These are phyloP conservation scores for Zaprionus bogoriensis DNA, from an alignment of 2,888 invertebrate genomes.

Conservation along the genomic window DNA sequence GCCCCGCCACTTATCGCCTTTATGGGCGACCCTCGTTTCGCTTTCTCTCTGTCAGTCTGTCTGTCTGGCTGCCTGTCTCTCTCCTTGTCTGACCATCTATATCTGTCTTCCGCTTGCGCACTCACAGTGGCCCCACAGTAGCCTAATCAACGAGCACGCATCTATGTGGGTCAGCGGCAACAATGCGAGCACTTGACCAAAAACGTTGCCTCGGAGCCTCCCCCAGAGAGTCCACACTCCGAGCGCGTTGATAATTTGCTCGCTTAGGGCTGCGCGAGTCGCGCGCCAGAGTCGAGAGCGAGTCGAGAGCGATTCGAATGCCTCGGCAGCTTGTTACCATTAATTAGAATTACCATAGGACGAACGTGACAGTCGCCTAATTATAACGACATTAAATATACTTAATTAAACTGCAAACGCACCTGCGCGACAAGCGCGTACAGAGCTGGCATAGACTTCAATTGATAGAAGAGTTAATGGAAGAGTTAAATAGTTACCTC, in stretches of 20 bases:
- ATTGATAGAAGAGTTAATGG: background rate
- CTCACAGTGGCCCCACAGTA: background rate
- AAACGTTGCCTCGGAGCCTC: background rate
- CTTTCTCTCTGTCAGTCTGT: too few species aligned
- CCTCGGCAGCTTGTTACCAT: constrained; percentile 50
- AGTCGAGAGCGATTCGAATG: background rate
- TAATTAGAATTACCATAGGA: constrained; percentile 50
- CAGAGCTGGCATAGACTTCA: background rate
- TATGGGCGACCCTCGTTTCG: constrained; percentile 9
- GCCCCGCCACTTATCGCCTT: constrained; percentile 34
- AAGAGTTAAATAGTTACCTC: background rate
- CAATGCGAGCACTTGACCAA: constrained; percentile 36
- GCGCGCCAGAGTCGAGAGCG: constrained; percentile 4
- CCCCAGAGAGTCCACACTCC: constrained; percentile 1
- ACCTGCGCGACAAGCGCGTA: background rate
- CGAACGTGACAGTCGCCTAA: constrained; percentile 47
- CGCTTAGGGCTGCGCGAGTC: constrained; percentile 31
- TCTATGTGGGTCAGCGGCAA: constrained; percentile 54
- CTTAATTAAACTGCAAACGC: constrained; percentile 37
- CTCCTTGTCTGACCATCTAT: too few species aligned
- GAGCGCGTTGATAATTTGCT: constrained; percentile 26
- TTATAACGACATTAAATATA: constrained; percentile 51
- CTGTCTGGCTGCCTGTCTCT: too few species aligned
- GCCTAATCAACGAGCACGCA: constrained; percentile 46
- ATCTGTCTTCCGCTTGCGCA: background rate